phyloP scores from a whole-genome alignment of 1,140 invertebrate species.

The Drosophila seguyi region DNA sequence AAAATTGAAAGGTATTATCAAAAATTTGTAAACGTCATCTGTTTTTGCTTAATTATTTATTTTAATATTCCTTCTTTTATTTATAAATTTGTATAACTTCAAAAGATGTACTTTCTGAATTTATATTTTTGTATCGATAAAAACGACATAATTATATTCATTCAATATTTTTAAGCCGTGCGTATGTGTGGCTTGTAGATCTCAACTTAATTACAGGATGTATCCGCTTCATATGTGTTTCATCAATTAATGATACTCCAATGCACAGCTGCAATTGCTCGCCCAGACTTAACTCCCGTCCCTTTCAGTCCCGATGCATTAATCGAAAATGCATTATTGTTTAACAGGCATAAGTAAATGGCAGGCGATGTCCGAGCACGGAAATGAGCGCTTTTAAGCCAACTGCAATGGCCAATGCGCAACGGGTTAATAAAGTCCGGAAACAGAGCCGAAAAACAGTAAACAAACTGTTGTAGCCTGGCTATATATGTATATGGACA shows the following conservation, averaged over 20 bases:
- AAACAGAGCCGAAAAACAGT: conserved; percentile 29
- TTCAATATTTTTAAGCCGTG: neutral
- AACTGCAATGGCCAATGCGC: conserved; percentile 28
- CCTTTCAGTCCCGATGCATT: conserved; percentile 21
- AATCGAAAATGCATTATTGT: conserved; percentile 57
- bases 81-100: neutral
- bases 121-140: neutral
- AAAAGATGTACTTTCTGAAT: neutral
- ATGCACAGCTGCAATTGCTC: conserved; percentile 12
- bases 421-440: conserved; percentile 19
- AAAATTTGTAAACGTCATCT: neutral
- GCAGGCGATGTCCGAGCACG: conserved; percentile 15
- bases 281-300: neutral
- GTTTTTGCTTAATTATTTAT: neutral
- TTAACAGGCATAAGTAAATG: conserved; percentile 57
- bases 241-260: conserved; percentile 42
- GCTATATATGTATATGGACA: neutral
- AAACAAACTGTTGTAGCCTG: conserved; percentile 21
- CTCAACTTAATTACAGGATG: conserved; percentile 32
- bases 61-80: neutral
- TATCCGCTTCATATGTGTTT: conserved; percentile 13
- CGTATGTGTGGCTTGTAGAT: neutral
- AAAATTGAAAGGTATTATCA: no score
- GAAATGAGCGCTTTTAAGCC: conserved; percentile 38
- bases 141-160: neutral